Conservation (phyloP, 2,888 invertebrate species). For the Entomobrya proxima region DNA sequence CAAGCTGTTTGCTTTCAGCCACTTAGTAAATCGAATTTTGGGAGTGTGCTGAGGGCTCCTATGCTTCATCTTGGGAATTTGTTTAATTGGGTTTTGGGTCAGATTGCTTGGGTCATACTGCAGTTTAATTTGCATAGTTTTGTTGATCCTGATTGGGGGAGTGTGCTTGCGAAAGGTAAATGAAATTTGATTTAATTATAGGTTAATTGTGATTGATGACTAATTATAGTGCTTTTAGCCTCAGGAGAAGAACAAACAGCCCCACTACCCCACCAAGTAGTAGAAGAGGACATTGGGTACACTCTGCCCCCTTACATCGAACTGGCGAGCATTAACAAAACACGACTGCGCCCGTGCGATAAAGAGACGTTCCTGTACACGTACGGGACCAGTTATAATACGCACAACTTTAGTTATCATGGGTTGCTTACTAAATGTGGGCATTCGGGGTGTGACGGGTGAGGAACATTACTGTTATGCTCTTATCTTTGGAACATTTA, state of each 20-base stretch:
- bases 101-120: slow-evolving; percentile 70
- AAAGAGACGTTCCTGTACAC: slow-evolving; percentile 85
- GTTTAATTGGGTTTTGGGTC: slow-evolving; percentile 73
- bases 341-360: slow-evolving; percentile 90
- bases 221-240: background rate
- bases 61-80: slow-evolving; percentile 73
- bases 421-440: slow-evolving; percentile 85
- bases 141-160: slow-evolving; percentile 71
- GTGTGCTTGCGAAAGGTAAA: slow-evolving; percentile 69
- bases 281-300: slow-evolving; percentile 73
- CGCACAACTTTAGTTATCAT: slow-evolving; percentile 92
- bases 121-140: slow-evolving; percentile 72
- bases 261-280: slow-evolving; percentile 56
- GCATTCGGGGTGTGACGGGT: slow-evolving; percentile 85
- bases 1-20: slow-evolving; percentile 89
- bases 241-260: slow-evolving; percentile 58
- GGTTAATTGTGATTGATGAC: slow-evolving; percentile 8
- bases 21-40: slow-evolving; percentile 71
- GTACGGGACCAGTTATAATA: slow-evolving; percentile 81
- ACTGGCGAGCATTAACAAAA: slow-evolving; percentile 80
- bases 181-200: background rate
- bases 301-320: slow-evolving; percentile 71
- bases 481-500: too few species aligned
- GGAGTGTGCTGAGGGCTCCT: slow-evolving; percentile 74
- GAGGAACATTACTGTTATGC: too few species aligned